These are phyloP conservation scores for Odontothrips loti DNA, from an alignment of 2,888 invertebrate species.

Conservation along the genomic window DNA sequence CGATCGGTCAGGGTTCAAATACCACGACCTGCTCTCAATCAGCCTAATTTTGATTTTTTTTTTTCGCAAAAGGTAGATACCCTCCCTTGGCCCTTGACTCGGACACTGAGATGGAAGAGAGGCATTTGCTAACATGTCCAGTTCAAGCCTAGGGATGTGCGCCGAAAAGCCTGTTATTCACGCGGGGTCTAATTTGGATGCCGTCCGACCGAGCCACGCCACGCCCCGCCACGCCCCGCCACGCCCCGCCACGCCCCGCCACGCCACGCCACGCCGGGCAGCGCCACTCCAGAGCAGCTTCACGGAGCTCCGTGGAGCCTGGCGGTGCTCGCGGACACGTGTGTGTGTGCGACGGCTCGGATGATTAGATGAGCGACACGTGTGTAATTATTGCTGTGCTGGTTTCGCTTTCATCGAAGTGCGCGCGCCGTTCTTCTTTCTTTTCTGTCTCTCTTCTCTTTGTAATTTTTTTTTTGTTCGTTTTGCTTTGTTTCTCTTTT, in stretches of 20 bases:
- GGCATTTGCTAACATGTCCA: no score
- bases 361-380: constrained; percentile 10
- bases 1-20: no score
- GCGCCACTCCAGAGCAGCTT: not conserved
- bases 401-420: constrained; percentile 24
- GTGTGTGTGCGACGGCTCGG: not conserved
- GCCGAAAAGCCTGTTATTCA: constrained; percentile 12
- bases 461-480: not conserved
- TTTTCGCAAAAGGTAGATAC: no score
- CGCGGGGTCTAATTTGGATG: not conserved
- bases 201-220: not conserved
- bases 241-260: no score
- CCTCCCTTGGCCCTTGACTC: no score
- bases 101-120: no score
- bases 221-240: no score
- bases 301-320: no score
- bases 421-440: not conserved
- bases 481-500: not conserved
- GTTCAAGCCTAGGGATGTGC: no score
- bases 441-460: not conserved
- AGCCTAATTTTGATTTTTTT: no score
- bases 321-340: constrained; percentile 20
- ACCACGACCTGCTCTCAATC: no score
- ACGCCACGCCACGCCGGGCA: not conserved
- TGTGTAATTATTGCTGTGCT: constrained; percentile 1